A percentile compares a stretch with the other conserved stretches of the same genome.
Evolutionary conservation across 2,888 invertebrate species (phyloP).

Genomic region (Creontiades dilutus): DNA sequence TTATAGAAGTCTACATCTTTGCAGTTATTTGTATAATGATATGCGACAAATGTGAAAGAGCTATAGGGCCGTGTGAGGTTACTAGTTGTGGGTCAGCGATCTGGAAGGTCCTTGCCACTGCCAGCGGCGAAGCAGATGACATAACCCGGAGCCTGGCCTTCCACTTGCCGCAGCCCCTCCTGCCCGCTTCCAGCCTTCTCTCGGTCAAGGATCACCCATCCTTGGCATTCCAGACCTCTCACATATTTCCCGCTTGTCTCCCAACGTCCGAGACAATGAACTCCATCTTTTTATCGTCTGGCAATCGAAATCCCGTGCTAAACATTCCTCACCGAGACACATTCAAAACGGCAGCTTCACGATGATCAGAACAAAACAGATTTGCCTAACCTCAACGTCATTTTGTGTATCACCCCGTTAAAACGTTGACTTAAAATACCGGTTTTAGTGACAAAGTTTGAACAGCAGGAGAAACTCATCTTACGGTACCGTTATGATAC

Average conservation of each 20-base stretch:
- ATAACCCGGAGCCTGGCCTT: background rate
- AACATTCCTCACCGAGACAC: no score
- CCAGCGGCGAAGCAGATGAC: constrained; percentile 9
- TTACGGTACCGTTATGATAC: no score
- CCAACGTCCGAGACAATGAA: background rate
- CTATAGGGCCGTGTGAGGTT: background rate
- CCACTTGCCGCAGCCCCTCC: background rate
- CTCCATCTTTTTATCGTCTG: background rate
- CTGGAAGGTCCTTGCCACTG: constrained; percentile 16
- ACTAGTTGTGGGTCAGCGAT: constrained; percentile 26
- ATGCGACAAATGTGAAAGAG: background rate
- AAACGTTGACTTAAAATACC: no score
- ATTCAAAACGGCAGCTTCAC: no score
- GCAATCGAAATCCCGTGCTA: background rate
- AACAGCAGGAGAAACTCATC: no score
- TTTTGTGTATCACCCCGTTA: no score
- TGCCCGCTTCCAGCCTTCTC: background rate
- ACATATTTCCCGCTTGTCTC: background rate
- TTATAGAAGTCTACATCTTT: no score
- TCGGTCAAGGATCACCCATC: constrained; percentile 26
- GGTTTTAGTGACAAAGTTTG: no score
- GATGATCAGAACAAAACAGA: no score
- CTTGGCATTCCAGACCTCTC: constrained; percentile 42
- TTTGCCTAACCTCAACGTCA: no score
- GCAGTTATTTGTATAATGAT: no score